These are phyloP conservation scores for Oreotrochilus melanogaster DNA, from an alignment of 2,113 vertebrate species.

Conservation along the genomic window DNA sequence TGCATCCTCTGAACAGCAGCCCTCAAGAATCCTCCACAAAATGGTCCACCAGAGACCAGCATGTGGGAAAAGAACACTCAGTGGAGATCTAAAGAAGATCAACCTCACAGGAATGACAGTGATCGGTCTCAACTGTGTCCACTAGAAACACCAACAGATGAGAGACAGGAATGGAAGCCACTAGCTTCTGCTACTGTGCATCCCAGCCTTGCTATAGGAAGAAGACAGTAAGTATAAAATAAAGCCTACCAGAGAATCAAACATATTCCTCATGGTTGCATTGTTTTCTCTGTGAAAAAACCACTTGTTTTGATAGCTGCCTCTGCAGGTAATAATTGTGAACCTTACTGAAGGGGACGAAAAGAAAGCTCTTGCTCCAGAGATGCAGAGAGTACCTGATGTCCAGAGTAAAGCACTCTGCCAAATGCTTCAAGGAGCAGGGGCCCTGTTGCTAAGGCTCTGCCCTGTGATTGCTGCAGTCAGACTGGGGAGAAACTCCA, in stretches of 20 bases:
- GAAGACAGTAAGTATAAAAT: not conserved
- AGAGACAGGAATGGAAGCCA: not conserved
- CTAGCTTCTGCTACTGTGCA: not conserved
- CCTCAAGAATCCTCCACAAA: not conserved
- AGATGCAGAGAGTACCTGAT: not conserved
- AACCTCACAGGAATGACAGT: not conserved
- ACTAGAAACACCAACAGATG: not conserved
- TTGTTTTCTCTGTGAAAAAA: not conserved
- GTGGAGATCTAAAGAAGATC: not conserved
- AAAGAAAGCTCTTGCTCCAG: not conserved
- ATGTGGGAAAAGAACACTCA: not conserved
- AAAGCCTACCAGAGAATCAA: not conserved
- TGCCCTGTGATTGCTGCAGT: not conserved
- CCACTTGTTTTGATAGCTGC: not conserved
- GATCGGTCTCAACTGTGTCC: fast-evolving
- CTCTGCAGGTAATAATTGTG: not conserved
- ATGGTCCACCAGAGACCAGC: not conserved
- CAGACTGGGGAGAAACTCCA: not conserved
- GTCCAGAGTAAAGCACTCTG: not conserved
- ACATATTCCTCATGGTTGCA: not conserved
- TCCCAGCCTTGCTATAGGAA: not conserved
- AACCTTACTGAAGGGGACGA: not conserved
- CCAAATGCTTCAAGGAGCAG: not conserved
- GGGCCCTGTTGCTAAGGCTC: not conserved
- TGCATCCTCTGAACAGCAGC: not conserved